Percentiles rank a stretch among this genome's conserved stretches.
Conservation (phyloP, 2,888 invertebrate genomes). For the Sipha maydis region DNA sequence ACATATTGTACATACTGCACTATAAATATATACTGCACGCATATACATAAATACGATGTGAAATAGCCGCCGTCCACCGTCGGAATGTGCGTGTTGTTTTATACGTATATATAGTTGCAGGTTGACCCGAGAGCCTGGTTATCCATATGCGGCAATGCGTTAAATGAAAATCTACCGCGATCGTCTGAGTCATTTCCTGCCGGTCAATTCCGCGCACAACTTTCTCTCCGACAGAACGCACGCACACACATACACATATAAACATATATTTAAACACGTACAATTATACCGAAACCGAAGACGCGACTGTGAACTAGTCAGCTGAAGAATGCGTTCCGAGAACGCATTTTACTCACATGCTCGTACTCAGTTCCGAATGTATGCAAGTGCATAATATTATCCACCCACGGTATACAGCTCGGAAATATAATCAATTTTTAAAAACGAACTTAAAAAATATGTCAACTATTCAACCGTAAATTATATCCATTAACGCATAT, state of each 20-base stretch:
- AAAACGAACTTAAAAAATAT: neutral
- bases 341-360: constrained; percentile 2
- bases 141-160: constrained; percentile 61
- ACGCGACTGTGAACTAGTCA: constrained; percentile 1
- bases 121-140: constrained; percentile 56
- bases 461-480: neutral
- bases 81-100: constrained; percentile 30
- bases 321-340: constrained; percentile 10
- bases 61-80: neutral
- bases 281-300: neutral
- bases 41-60: neutral
- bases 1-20: neutral
- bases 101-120: neutral
- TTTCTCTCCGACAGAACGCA: constrained; percentile 35
- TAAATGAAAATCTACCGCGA: constrained; percentile 56
- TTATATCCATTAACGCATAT: no score
- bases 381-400: neutral
- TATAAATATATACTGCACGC: no score
- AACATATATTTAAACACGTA: neutral
- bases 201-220: constrained; percentile 59
- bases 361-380: neutral
- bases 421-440: neutral
- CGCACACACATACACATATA: neutral
- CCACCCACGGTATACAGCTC: neutral
- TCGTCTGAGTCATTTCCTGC: constrained; percentile 62